Evolutionary conservation across 2,113 vertebrate species (phyloP), one percentile per base, ranked within the genome.

Genomic region (Micronycteris hirsuta): DNA sequence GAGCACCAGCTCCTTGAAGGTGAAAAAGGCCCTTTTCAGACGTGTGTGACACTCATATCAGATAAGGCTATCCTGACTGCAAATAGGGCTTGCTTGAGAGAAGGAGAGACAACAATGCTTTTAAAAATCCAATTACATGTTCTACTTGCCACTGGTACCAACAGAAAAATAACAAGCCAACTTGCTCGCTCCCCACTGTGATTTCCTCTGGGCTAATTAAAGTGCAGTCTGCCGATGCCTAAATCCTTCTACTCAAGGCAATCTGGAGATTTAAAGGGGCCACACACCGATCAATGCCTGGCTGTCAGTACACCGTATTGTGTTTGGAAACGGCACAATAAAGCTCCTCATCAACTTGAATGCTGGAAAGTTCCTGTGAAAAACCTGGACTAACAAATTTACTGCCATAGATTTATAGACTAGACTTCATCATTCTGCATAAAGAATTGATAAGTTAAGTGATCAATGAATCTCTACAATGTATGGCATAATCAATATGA

Each of bases 191-290:
- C 70, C 97, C 98, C 89, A 77, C 95, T 97, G 97, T 63, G 97
- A 97, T 97, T 98, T 98, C 97, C 97, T 98, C 89, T 63, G 96
- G 97, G 97, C 98, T 98, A 98, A 98, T 98, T 98, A 98, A 98
- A 98, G 97, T 94, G 92, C 87, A 81, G 92, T 97, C 56, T 41
- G 94, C 95, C 96, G 96, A 96, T 96, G 85, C 73, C 95, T 96
- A 82, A 83, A 89, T 97, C 84, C 2, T 10, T 45, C 74, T 89
- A 92, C 77, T 86, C 6, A 52, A 91, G 95, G 92, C 96, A 89
- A 94, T 45, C 26, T 81, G 81, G 82, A 93, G 33, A 96, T 90
- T 98, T 98, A 95, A 98, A 98, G 95, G 95, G 86, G 80, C 81
- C 41, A 91, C 26, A 26, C 2, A 76, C 19, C 7, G 6, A 10